Percentiles rank a stretch among this genome's conserved stretches.
phyloP scores from a whole-genome alignment of 2,797 vertebrate genomes.

The Molossus alvarezi region DNA sequence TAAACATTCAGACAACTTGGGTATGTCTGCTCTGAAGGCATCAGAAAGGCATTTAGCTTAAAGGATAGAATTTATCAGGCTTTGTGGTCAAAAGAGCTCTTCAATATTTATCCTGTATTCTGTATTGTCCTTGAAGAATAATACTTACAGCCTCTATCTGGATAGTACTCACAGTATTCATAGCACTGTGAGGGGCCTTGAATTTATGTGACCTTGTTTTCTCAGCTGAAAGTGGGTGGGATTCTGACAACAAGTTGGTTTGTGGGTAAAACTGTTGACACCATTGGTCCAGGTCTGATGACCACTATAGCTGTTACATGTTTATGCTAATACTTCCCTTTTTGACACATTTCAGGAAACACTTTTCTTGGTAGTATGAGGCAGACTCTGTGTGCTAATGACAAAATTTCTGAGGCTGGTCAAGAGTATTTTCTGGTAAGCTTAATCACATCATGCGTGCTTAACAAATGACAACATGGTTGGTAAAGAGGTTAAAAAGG shows the following conservation, averaged over 20 bases:
- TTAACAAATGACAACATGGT: neutral
- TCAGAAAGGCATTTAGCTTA: neutral
- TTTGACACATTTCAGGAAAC: slow-evolving; percentile 40
- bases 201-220: neutral
- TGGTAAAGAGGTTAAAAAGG: neutral
- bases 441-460: neutral
- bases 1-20: neutral
- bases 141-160: neutral
- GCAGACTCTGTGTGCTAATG: neutral
- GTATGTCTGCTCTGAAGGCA: slow-evolving; percentile 11
- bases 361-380: slow-evolving; percentile 23
- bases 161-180: neutral
- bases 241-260: slow-evolving; percentile 24
- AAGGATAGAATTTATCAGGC: neutral
- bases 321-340: slow-evolving; percentile 41
- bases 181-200: neutral
- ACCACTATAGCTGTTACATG: neutral
- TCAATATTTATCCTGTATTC: neutral
- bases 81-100: neutral
- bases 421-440: slow-evolving; percentile 38
- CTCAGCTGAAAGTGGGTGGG: neutral
- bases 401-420: slow-evolving; percentile 34
- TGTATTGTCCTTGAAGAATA: neutral
- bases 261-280: neutral
- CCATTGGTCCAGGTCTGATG: neutral